Percentiles rank a stretch among this genome's conserved stretches.
These are phyloP conservation scores for Eupithecia subfuscata DNA, from an alignment of 2,888 invertebrate species.

Conservation along the genomic window DNA sequence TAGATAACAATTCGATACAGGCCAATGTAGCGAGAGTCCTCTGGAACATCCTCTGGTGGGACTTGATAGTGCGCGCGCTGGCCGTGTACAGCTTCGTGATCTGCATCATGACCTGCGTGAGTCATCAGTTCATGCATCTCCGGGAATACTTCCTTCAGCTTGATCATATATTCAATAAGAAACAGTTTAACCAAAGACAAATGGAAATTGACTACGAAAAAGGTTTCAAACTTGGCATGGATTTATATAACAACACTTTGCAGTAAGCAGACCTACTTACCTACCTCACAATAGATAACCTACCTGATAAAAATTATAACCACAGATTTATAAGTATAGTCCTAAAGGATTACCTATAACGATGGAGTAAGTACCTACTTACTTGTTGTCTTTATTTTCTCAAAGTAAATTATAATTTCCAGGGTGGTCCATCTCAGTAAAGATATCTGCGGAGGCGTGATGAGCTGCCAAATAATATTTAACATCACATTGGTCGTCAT, in stretches of 20 bases:
- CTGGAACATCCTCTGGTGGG: conserved; percentile 31
- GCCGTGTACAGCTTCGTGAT: conserved; percentile 24
- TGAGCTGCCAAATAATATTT: conserved; percentile 48
- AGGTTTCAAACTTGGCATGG: conserved; percentile 51
- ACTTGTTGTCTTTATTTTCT: not conserved
- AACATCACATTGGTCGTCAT: conserved; percentile 39
- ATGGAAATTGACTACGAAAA: conserved; percentile 50
- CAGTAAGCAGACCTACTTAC: conserved; percentile 43
- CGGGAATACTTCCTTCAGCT: conserved; percentile 53
- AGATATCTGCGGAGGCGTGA: conserved; percentile 43
- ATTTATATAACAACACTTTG: conserved; percentile 52
- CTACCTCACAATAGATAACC: too few species aligned
- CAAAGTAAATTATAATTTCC: conserved; percentile 16
- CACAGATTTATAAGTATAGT: too few species aligned
- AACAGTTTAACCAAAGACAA: conserved; percentile 33
- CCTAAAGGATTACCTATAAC: not conserved
- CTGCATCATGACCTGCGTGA: conserved; percentile 39
- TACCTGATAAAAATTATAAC: too few species aligned
- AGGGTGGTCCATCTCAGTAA: conserved; percentile 44
- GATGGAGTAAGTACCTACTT: not conserved
- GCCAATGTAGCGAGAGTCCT: conserved; percentile 16
- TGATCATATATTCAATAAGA: conserved; percentile 44
- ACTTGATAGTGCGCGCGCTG: conserved; percentile 18
- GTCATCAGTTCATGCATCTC: conserved; percentile 52
- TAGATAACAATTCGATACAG: conserved; percentile 19